Conservation (phyloP, 1,140 invertebrate species). For the Lordiphosa mommai region DNA sequence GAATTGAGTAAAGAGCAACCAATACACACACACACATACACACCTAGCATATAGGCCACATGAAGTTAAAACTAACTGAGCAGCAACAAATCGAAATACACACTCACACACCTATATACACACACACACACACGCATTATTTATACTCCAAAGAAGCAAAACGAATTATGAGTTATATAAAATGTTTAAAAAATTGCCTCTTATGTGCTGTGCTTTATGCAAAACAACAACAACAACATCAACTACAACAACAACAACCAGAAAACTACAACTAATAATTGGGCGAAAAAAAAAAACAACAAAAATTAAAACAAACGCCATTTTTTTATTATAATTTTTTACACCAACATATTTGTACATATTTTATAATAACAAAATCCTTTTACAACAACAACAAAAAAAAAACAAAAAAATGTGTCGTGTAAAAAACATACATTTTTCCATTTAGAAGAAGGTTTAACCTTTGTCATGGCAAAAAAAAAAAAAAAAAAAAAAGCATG, state of each 20-base stretch:
- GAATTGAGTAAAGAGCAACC: conserved; percentile 34
- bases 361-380: conserved; percentile 37
- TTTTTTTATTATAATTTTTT: conserved; percentile 63
- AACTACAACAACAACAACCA: conserved; percentile 18
- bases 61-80: conserved; percentile 49
- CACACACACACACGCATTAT: conserved; percentile 57
- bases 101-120: conserved; percentile 12
- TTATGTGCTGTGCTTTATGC: conserved; percentile 57
- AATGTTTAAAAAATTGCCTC: conserved; percentile 63
- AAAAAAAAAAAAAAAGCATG: conserved; percentile 11
- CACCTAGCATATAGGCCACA: conserved; percentile 44
- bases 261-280: conserved; percentile 20
- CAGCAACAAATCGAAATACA: conserved; percentile 63
- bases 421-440: conserved; percentile 13
- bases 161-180: conserved; percentile 61
- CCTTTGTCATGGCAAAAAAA: conserved; percentile 41
- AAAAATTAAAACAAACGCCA: conserved; percentile 35
- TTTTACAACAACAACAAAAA: conserved; percentile 23
- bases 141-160: conserved; percentile 76
- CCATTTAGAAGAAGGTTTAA: conserved; percentile 43
- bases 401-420: conserved; percentile 26
- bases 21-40: conserved; percentile 33
- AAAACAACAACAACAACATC: conserved; percentile 32
- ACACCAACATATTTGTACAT: conserved; percentile 65
- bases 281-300: conserved; percentile 39